These are phyloP conservation scores for Diarsia rubi DNA, from an alignment of 2,888 invertebrate species.

Conservation along the genomic window DNA sequence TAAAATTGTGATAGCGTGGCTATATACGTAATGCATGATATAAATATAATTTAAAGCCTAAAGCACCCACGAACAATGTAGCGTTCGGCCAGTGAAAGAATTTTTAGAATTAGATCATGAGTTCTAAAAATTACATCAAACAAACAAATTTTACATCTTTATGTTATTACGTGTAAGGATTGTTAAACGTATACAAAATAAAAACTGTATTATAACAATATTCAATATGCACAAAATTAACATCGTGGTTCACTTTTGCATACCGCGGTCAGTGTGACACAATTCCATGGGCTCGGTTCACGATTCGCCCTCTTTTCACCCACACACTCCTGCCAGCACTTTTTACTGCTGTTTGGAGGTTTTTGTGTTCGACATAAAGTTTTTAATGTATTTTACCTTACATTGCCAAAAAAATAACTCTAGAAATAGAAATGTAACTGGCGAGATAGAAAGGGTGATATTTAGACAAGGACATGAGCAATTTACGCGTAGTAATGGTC, in stretches of 20 bases:
- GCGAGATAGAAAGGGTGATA: neutral
- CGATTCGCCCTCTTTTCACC: conserved; percentile 70
- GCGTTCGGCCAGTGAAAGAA: too few relatives aligned
- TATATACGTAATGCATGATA: too few relatives aligned
- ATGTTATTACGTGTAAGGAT: neutral
- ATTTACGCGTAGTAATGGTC: neutral
- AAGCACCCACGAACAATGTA: too few relatives aligned
- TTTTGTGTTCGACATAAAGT: conserved; percentile 26
- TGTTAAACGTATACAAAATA: neutral
- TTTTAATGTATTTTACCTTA: conserved; percentile 11
- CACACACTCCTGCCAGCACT: conserved; percentile 65
- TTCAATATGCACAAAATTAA: neutral
- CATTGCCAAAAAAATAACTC: neutral
- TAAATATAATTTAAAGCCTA: too few relatives aligned
- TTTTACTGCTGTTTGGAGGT: conserved; percentile 49
- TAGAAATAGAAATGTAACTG: neutral
- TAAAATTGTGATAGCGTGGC: too few relatives aligned
- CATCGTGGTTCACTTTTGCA: conserved; percentile 58
- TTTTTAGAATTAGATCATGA: too few relatives aligned
- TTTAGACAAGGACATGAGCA: neutral
- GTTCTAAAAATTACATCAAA: too few relatives aligned
- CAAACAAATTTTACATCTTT: neutral
- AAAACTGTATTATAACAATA: neutral
- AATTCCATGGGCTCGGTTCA: conserved; percentile 72
- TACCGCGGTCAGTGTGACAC: conserved; percentile 68